Conservation (phyloP, 2,797 vertebrate genomes). For the Nannoperca australis region DNA sequence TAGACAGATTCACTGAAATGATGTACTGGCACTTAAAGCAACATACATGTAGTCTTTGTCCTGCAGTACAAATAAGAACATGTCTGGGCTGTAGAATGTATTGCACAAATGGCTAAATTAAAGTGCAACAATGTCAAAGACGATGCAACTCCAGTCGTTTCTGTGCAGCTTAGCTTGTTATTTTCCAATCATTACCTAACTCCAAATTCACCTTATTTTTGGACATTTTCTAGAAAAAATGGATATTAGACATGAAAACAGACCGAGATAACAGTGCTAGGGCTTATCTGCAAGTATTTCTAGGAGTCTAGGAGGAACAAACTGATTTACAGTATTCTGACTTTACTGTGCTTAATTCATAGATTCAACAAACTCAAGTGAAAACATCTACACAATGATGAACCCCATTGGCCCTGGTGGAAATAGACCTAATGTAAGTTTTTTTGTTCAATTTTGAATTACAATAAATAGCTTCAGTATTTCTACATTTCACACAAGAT, state of each 20-base stretch:
- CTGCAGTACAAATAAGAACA: conserved; percentile 11
- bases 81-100: conserved; percentile 13
- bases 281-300: neutral
- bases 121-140: conserved; percentile 14
- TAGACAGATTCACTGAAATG: conserved; percentile 27
- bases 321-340: neutral
- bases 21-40: conserved; percentile 1
- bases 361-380: conserved; percentile 95
- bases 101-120: conserved; percentile 18
- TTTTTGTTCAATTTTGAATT: neutral
- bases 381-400: conserved; percentile 94
- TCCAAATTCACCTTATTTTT: neutral
- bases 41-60: conserved; percentile 5
- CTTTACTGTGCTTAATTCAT: conserved; percentile 14
- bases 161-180: conserved; percentile 17
- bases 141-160: neutral
- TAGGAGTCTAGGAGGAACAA: neutral
- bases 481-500: neutral
- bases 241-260: conserved; percentile 1
- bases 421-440: conserved; percentile 88
- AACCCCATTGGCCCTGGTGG: conserved; percentile 88
- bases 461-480: neutral
- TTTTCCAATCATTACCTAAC: conserved; percentile 16
- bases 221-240: conserved; percentile 3
- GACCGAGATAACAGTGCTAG: neutral